Percentiles rank a stretch among this genome's conserved stretches.
These are phyloP conservation scores for Meghimatium bilineatum DNA, from an alignment of 2,888 invertebrate species.

Conservation along the genomic window DNA sequence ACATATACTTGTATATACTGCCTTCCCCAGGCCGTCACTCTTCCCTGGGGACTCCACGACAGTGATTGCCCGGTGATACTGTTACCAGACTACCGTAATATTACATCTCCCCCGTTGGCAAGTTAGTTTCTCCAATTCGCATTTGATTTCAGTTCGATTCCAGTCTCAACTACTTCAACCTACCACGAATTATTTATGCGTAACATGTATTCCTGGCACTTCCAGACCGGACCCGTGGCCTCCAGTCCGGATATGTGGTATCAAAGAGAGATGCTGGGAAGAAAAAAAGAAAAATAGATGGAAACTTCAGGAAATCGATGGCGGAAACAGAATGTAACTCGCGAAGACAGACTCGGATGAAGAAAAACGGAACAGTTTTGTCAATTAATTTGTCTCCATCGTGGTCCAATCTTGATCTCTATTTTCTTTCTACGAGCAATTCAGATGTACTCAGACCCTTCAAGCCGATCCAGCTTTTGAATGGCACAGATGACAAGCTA, in stretches of 20 bases:
- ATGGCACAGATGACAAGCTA: background rate
- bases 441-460: background rate
- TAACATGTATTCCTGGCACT: background rate
- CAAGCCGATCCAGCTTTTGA: background rate
- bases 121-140: too few relatives aligned
- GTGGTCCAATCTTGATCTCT: background rate
- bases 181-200: background rate
- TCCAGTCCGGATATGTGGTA: background rate
- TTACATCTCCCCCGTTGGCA: too few relatives aligned
- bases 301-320: background rate
- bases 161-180: background rate
- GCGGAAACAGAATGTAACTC: background rate
- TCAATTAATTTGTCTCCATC: constrained; percentile 8
- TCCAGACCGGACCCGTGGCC: background rate
- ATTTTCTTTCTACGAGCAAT: background rate
- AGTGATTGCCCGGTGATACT: too few relatives aligned
- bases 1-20: too few relatives aligned
- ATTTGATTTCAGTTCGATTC: too few relatives aligned
- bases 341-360: background rate
- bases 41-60: too few relatives aligned
- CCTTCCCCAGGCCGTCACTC: too few relatives aligned
- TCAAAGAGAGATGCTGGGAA: background rate
- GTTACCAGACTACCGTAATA: too few relatives aligned
- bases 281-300: background rate
- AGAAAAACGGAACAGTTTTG: background rate